Conservation (phyloP, 2,113 vertebrate genomes). For the Camelus bactrianus region DNA sequence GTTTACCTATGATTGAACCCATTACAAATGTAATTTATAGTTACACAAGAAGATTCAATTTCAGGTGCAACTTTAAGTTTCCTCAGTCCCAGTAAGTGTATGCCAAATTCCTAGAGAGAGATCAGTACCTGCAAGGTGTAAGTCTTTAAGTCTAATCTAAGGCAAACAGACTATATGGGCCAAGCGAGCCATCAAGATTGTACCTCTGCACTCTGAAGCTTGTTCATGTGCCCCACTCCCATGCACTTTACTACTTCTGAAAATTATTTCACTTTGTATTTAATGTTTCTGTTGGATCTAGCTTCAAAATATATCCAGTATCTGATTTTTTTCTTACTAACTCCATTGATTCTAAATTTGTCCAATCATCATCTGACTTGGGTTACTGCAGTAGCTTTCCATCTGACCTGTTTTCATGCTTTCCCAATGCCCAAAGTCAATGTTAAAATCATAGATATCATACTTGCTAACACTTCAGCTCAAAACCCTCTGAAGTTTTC, state of each 20-base stretch:
- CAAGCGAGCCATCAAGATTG: not conserved
- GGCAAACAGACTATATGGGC: not conserved
- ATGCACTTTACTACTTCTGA: not conserved
- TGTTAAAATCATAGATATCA: not conserved
- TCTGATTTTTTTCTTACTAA: not conserved
- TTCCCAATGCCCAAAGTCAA: not conserved
- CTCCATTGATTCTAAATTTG: not conserved
- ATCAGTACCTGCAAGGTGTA: not conserved
- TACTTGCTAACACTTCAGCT: not conserved
- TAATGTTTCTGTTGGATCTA: not conserved
- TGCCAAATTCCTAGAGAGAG: not conserved
- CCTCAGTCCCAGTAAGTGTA: not conserved
- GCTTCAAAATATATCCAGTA: not conserved
- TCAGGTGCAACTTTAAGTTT: not conserved
- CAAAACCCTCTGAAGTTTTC: not conserved
- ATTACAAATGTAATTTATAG: not conserved
- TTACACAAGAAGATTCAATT: not conserved
- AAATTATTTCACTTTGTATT: not conserved
- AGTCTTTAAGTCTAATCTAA: not conserved
- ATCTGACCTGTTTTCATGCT: not conserved
- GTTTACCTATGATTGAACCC: not conserved
- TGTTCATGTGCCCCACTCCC: fast-evolving
- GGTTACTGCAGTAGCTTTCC: not conserved
- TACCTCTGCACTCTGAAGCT: not conserved
- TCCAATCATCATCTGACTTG: not conserved